Base-by-base conservation (phyloP, 2,113 vertebrate species). In the Patagioenas fasciata region DNA sequence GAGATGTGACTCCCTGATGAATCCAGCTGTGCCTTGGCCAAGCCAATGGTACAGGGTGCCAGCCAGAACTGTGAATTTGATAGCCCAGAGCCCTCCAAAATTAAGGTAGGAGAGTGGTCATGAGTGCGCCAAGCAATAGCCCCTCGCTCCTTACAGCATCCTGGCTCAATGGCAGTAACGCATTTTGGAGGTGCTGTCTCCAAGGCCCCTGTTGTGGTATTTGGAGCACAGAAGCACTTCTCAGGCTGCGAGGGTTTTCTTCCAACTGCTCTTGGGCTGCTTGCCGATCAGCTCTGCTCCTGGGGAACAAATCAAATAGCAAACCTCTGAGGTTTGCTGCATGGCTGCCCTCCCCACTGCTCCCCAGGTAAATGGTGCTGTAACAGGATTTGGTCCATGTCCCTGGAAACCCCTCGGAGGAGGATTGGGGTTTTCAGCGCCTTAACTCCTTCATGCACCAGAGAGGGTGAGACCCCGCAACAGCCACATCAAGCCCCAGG, bases 361-460 rank as follows among this genome's bases (percentile, higher is more conserved):
- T 96, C 95, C 88, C 91, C 94, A 92, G 94, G 95, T 95, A 82
- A 64, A 50, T 14, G 62, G 91, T 87, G 85, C 82, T 94, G 60
- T 97, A 96, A 94, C 90, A 94, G 94, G 94, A 95, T 97, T 96
- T 96, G 91, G 74, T 95, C 90, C 66, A 82, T 19, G 2, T 85
- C 60, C 29, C 94, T 96, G 85, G 71, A 93, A 96, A 38, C 51
- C 29, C 60, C 80, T 71, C 13, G 2, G 71, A 90, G 88, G 75
- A 85, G 88, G 92, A 94, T 77, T 94, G 88, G 85, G 64, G 79
- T 78, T 96, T 94, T 91, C 85, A 83, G 85, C 28, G 2, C 24
- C 2, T 96, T 97, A 94, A 91, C 93, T 93, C 95, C 91, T 93
- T 96, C 92, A 82, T 94, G 95, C 82, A 78, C 82, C 67, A 66